These are phyloP conservation scores for Actinia tenebrosa DNA, from an alignment of 64 coral and sea anemone genomes.

Conservation along the genomic window DNA sequence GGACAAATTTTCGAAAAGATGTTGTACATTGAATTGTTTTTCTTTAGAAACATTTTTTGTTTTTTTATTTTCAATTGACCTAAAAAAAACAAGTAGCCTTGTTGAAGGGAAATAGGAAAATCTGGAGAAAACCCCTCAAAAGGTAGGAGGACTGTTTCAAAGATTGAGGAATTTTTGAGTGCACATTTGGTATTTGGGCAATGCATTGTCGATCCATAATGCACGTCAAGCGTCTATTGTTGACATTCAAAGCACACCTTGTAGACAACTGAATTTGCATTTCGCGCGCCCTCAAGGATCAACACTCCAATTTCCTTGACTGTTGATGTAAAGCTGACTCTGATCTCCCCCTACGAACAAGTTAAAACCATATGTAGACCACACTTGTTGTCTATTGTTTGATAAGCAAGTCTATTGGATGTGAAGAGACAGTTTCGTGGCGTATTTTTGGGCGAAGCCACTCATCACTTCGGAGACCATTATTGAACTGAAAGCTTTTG, in stretches of 20 bases:
- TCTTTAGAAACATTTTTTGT: too few relatives aligned
- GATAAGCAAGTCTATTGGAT: background rate
- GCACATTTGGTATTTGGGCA: background rate
- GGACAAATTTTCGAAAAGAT: too few relatives aligned
- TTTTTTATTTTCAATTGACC: too few relatives aligned
- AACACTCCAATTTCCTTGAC: background rate
- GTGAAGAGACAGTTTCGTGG: background rate
- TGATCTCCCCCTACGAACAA: background rate
- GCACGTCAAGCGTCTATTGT: background rate
- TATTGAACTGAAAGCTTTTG: background rate
- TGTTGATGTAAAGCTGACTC: background rate
- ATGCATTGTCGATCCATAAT: background rate
- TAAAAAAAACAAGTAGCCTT: too few relatives aligned
- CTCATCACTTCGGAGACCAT: background rate
- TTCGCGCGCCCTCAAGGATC: constrained; percentile 5
- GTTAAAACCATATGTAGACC: background rate
- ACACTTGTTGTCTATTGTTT: background rate
- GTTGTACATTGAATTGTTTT: too few relatives aligned
- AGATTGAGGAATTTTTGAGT: too few relatives aligned
- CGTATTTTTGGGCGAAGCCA: background rate
- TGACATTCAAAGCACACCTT: background rate
- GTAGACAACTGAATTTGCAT: background rate
- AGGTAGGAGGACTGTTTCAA: too few relatives aligned
- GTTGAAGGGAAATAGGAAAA: too few relatives aligned
- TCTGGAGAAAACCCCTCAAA: too few relatives aligned